Base-by-base conservation (phyloP, 2,797 vertebrate species). In the Ibycter americanus region DNA sequence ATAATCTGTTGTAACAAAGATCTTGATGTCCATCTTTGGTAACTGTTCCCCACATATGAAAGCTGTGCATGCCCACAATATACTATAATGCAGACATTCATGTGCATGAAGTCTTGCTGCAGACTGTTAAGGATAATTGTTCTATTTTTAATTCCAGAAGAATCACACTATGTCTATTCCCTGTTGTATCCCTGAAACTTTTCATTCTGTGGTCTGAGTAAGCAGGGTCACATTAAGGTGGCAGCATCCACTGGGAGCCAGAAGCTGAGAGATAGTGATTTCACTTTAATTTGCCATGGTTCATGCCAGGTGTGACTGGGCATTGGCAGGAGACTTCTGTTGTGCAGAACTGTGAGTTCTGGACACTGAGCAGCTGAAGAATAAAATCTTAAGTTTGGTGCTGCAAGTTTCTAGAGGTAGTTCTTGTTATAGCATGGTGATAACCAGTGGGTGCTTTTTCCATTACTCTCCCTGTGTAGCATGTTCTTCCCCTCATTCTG, bases 21-120 rank as follows among this genome's bases (percentile, higher is more conserved):
- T 87, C 68, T 54, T 46, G 38, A 52, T 94, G 82, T 80, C 92
- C 89, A 94, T 96, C 93, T 96, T 96, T 96, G 92, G 93, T 95
- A 96, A 81, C 66, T 76, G 62, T 52, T 95, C 40, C 54, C 66
- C 56, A 44, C 46, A 36, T 55, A 58, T 3, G 52, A 72, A 87
- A 86, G 73, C 52, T 81, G 32, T 80, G 42, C 88, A 40, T 87
- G 84, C 61, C 65, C 58, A 52, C 42, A 59, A 4, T 68, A 56
- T 49, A 20, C 61, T 67, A 9, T 27, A 80, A 23, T 59, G 63
- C 81, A 90, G 82, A 54, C 26, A 32, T 8, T 91, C 56, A 31
- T 65, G 63, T 93, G 61, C 55, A 21, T 58, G 58, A 84, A 83
- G 61, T 32, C 76, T 81, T 83, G 68, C 74, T 87, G 88, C 54